Conservation (phyloP, 2,888 invertebrate species). For the Coelinius sp. region DNA sequence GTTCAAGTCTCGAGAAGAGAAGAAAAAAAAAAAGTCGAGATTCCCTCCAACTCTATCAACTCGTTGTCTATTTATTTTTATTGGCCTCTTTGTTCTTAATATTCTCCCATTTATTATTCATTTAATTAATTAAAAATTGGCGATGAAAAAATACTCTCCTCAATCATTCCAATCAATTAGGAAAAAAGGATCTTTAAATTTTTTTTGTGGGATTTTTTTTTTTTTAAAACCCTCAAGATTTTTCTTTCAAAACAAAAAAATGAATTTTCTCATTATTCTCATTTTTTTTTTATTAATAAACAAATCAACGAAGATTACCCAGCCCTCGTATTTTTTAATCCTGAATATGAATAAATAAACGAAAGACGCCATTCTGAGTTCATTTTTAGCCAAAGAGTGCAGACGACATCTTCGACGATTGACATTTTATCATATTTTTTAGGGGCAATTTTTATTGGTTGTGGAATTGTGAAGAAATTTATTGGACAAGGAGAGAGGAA, state of each 20-base stretch:
- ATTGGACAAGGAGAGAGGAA: not conserved
- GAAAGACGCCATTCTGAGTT: conserved; percentile 66
- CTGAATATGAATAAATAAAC: conserved; percentile 63
- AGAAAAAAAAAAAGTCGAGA: no score
- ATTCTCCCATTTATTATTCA: not conserved
- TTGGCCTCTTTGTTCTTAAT: not conserved
- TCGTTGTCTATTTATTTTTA: not conserved
- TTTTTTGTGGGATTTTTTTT: not conserved
- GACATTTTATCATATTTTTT: not conserved
- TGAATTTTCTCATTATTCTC: not conserved
- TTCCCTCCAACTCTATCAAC: not conserved
- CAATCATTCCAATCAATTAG: not conserved
- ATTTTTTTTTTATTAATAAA: conserved; percentile 34
- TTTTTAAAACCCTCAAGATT: not conserved
- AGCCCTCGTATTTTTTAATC: conserved; percentile 54
- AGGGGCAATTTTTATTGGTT: not conserved
- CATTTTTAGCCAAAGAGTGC: conserved; percentile 19
- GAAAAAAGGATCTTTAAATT: no score
- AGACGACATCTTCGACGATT: not conserved
- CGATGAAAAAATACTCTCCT: not conserved
- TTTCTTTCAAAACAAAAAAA: not conserved
- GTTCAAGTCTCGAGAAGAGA: not conserved
- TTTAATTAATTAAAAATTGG: no score
- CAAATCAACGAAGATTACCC: conserved; percentile 50
- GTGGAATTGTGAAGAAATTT: not conserved